phyloP scores from a whole-genome alignment of 2,888 invertebrate species.

The Pherbina coryleti region DNA sequence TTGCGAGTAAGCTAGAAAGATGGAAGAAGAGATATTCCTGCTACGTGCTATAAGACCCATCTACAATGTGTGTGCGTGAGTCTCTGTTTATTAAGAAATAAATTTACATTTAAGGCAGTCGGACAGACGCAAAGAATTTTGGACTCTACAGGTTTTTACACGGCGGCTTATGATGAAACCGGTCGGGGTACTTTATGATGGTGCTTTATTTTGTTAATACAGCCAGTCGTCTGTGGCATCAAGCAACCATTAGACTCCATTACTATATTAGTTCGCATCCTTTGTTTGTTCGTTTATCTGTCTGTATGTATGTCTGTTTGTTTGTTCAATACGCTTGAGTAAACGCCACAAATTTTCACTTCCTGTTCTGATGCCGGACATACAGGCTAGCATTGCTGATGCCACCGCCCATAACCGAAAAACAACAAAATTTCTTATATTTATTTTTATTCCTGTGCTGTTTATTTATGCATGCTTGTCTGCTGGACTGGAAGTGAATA shows the following conservation, averaged over 20 bases:
- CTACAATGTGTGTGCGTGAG: neutral
- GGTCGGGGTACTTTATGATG: neutral
- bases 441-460: neutral
- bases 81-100: neutral
- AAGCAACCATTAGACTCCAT: neutral
- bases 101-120: slow-evolving; percentile 8
- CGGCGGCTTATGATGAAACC: neutral
- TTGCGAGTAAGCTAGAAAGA: neutral
- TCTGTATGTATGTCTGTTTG: neutral
- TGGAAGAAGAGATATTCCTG: neutral
- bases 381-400: neutral
- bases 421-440: neutral
- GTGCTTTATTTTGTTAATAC: too few species aligned
- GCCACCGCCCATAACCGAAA: neutral
- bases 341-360: slow-evolving; percentile 2
- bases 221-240: neutral
- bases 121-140: neutral
- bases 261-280: neutral
- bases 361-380: neutral
- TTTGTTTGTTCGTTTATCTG: neutral
- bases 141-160: neutral
- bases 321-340: neutral
- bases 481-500: neutral
- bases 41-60: neutral
- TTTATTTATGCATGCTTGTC: slow-evolving; percentile 11